phyloP scores from a whole-genome alignment of 2,113 vertebrate genomes.

The Actenoides hombroni region DNA sequence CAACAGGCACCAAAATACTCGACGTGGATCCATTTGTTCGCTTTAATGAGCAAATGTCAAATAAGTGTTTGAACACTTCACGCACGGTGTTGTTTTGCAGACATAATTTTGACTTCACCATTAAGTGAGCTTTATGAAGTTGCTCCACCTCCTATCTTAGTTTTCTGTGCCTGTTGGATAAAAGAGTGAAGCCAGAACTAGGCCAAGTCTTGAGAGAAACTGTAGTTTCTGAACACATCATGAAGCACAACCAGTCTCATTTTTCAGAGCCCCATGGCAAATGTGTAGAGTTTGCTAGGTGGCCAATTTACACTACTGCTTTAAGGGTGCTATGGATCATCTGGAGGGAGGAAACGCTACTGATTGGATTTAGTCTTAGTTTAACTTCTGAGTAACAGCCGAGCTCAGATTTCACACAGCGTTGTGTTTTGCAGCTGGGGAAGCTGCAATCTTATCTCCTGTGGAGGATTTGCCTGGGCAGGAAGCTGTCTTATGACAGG shows the following conservation, averaged over 20 bases:
- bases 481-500: neutral
- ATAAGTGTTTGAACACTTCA: neutral
- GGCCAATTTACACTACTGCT: neutral
- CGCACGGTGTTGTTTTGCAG: neutral
- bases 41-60: neutral
- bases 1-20: neutral
- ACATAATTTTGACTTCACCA: neutral
- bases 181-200: neutral
- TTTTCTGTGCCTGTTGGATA: neutral
- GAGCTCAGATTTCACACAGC: neutral
- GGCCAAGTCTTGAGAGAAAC: neutral
- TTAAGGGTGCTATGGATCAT: neutral
- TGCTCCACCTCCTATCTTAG: accelerated
- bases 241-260: accelerated
- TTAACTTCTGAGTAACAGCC: neutral
- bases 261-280: neutral
- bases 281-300: accelerated
- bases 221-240: neutral
- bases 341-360: neutral
- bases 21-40: neutral
- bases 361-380: neutral
- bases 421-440: neutral
- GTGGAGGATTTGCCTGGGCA: neutral
- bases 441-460: neutral
- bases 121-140: neutral